Conservation (phyloP, 2,113 vertebrate genomes). For the Nanger granti region DNA sequence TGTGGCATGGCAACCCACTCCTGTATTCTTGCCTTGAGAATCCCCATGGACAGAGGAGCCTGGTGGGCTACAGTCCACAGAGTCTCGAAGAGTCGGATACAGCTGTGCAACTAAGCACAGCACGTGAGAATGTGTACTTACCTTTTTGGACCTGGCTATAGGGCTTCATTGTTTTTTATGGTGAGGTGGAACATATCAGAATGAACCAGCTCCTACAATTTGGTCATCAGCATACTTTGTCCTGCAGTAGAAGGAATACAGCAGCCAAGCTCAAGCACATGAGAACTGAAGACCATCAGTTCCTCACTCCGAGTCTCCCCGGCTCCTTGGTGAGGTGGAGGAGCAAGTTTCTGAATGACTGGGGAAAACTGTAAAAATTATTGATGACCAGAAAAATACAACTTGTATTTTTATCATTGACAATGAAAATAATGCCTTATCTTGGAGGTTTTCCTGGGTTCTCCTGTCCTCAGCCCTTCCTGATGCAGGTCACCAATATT, state of each 20-base stretch:
- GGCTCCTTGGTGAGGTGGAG: neutral
- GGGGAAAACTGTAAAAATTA: neutral
- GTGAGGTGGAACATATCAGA: neutral
- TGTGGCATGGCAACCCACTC: neutral
- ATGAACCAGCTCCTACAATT: neutral
- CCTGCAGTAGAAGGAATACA: neutral
- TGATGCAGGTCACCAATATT: neutral
- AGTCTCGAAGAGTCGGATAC: rapidly evolving
- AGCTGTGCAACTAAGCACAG: neutral
- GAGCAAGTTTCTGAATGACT: neutral
- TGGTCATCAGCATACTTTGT: neutral
- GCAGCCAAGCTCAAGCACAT: neutral
- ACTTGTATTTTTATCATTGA: neutral
- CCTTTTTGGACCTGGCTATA: neutral
- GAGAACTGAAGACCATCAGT: rapidly evolving
- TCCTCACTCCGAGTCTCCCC: rapidly evolving
- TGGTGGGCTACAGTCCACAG: neutral
- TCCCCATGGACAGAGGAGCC: neutral
- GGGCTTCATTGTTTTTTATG: neutral
- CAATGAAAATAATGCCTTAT: neutral
- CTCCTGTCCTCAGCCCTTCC: neutral
- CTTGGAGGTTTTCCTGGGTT: neutral
- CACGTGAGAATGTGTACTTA: neutral
- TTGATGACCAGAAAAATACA: neutral
- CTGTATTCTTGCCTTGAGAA: neutral